Conservation (phyloP, 2,797 vertebrate species). For the Cyclopterus lumpus region DNA sequence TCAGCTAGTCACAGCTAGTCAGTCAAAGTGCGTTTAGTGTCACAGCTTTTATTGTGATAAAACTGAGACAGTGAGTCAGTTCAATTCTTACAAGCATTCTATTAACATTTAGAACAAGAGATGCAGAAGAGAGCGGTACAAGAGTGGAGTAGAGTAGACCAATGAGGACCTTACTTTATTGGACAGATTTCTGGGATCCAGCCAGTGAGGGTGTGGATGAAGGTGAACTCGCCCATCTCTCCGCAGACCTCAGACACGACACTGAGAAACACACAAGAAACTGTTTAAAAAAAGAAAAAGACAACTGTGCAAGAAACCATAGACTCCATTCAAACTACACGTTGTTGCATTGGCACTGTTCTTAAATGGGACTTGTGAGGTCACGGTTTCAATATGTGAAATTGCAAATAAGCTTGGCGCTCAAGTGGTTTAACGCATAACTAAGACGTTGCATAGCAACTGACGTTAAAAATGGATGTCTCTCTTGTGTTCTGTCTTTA, state of each 20-base stretch:
- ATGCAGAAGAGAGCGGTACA: neutral
- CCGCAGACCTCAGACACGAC: constrained; percentile 67
- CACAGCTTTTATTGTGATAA: neutral
- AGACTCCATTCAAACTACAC: neutral
- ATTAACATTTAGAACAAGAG: neutral
- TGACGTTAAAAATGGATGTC: constrained; percentile 9
- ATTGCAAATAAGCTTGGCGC: neutral
- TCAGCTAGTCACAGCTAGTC: constrained; percentile 5
- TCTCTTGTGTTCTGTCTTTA: neutral
- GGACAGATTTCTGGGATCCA: constrained; percentile 92
- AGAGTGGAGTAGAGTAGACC: neutral
- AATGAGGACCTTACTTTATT: constrained; percentile 84
- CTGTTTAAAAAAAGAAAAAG: neutral
- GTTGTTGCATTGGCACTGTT: neutral
- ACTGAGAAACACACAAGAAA: constrained; percentile 72
- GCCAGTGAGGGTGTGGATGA: constrained; percentile 90
- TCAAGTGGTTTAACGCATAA: constrained; percentile 2
- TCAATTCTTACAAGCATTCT: neutral
- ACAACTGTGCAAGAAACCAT: neutral
- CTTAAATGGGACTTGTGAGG: neutral
- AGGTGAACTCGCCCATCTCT: constrained; percentile 90
- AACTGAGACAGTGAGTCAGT: neutral
- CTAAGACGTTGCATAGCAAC: constrained; percentile 2
- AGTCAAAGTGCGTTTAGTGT: neutral
- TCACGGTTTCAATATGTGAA: constrained; percentile 2